Conservation (phyloP, 2,888 invertebrate species). For the Amphipoea oculea region DNA sequence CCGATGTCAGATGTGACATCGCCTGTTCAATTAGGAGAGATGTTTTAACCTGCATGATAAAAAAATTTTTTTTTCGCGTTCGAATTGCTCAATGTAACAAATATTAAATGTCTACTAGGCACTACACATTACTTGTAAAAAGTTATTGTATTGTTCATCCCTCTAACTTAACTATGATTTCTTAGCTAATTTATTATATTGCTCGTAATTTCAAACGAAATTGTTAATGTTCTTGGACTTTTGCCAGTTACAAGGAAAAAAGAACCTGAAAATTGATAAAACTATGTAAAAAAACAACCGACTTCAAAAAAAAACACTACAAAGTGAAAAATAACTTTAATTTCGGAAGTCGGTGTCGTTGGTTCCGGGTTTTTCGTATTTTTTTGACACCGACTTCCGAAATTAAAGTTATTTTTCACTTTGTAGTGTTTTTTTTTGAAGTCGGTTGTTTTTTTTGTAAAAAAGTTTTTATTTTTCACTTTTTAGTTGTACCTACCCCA, state of each 20-base stretch:
- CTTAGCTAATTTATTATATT: constrained; percentile 9
- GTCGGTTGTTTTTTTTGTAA: too few relatives aligned
- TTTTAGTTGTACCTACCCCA: too few relatives aligned
- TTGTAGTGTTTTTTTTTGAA: too few relatives aligned
- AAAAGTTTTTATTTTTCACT: too few relatives aligned
- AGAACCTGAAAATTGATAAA: constrained; percentile 11
- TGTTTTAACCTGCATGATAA: not conserved
- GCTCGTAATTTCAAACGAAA: constrained; percentile 18
- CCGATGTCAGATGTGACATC: not conserved
- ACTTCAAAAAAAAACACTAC: too few relatives aligned
- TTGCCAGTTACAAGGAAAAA: constrained; percentile 14
- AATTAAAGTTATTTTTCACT: too few relatives aligned
- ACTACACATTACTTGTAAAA: not conserved
- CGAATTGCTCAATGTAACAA: not conserved
- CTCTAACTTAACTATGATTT: not conserved
- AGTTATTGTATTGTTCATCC: not conserved
- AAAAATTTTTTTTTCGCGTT: not conserved
- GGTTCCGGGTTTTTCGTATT: too few relatives aligned
- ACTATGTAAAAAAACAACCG: too few relatives aligned
- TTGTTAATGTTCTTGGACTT: constrained; percentile 24
- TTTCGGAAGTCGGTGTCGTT: too few relatives aligned
- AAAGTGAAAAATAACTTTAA: too few relatives aligned
- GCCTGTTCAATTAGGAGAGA: not conserved
- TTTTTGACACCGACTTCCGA: too few relatives aligned
- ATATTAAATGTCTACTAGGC: not conserved